phyloP scores from a whole-genome alignment of 2,888 invertebrate genomes.

The Pasiphila rectangulata region DNA sequence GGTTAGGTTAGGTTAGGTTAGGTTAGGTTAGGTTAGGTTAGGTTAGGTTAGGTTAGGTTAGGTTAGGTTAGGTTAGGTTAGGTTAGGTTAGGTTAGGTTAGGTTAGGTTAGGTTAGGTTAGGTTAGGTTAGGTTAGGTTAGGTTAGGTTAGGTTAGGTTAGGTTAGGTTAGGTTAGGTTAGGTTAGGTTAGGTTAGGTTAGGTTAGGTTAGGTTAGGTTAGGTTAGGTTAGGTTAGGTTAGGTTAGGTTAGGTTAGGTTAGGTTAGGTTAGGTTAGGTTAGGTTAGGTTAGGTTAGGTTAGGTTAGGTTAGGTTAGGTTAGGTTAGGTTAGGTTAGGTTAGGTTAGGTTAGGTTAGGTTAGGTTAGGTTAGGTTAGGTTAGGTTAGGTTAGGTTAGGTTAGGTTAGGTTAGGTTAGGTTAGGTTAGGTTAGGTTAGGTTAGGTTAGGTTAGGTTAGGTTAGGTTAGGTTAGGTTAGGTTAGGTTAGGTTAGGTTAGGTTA shows the following conservation, averaged over 20 bases:
- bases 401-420: conserved; percentile 14
- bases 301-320: conserved; percentile 15
- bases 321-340: conserved; percentile 13
- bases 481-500: conserved; percentile 14
- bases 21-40: conserved; percentile 22
- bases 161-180: conserved; percentile 19
- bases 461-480: conserved; percentile 15
- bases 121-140: conserved; percentile 16
- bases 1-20: conserved; percentile 19
- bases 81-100: conserved; percentile 18
- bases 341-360: conserved; percentile 12
- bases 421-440: conserved; percentile 13
- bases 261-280: conserved; percentile 33
- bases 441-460: conserved; percentile 15
- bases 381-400: conserved; percentile 13
- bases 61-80: conserved; percentile 12
- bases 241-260: conserved; percentile 19
- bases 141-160: conserved; percentile 20
- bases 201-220: conserved; percentile 19
- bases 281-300: conserved; percentile 9
- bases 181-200: conserved; percentile 17
- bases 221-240: conserved; percentile 20
- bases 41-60: conserved; percentile 15
- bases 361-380: conserved; percentile 15
- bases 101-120: conserved; percentile 15